Base-by-base conservation (phyloP, 2,888 invertebrate genomes). In the Lasius fuliginosus region DNA sequence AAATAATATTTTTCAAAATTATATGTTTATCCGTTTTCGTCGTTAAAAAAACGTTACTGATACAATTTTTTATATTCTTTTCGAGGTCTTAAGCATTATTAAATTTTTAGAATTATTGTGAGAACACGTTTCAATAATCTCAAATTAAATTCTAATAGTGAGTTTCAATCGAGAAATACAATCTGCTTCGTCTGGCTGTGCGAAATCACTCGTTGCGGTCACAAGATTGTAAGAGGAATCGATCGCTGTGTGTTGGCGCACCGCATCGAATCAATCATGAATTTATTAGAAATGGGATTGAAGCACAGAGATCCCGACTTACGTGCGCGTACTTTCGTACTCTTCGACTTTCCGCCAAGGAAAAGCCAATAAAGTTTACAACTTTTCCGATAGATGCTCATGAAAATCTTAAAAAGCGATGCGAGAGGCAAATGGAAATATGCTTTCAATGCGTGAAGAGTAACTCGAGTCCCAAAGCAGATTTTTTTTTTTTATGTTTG, bases 221-320 rank as follows among this genome's bases (percentile, higher is more conserved):
- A 1, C n/a, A 33, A 5, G 33, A 53, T 53, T 53, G 53, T 11
- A 75, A 87, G 69, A 84, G 65, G 56, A 86, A 76, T 84, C 49
- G 40, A 73, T 58, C n/a, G 82, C 65, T 18, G 82, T 68, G 0
- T 60, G 23, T 33, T 68, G 69, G 53, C 40, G 36, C 33, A 46
- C 33, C 62, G 30, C 53, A 15, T 56, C 62, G 76, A 81, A 83
- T 79, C 75, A 79, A 86, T 85, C 71, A 82, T 56, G 67, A 86
- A 86, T 86, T 88, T 87, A 88, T 88, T 86, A 85, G 67, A 62
- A 83, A 79, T n/a, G 30, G 60, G 64, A 58, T 56, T 40, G 18
- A 27, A n/a, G 23, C 11, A 60, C 8, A 58, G 60, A 69, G 69
- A 74, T 76, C 58, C 49, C 58, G 18, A 53, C 18, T 30, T 53